Evolutionary conservation across 2,888 invertebrate species (phyloP).

Genomic region (Aplocera efformata): DNA sequence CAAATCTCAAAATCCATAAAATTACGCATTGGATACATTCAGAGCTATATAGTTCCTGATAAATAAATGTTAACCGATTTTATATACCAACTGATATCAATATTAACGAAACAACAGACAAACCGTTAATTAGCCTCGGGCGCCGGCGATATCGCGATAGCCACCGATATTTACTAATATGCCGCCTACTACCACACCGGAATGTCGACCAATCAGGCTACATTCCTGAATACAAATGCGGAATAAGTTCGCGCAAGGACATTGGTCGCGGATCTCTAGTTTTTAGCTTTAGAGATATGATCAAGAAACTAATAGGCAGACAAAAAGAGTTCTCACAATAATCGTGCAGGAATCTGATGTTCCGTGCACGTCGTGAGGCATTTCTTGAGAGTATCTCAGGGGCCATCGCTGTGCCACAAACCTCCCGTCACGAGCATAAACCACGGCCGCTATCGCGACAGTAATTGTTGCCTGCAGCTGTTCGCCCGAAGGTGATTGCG

Average conservation of each 20-base stretch:
- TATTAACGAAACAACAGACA: slow-evolving; percentile 38
- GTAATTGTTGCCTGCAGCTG: slow-evolving; percentile 74
- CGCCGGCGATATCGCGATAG: slow-evolving; percentile 57
- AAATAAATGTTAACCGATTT: background rate
- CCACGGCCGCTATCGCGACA: slow-evolving; percentile 58
- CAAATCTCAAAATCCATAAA: background rate
- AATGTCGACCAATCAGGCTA: slow-evolving; percentile 69
- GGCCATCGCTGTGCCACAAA: slow-evolving; percentile 70
- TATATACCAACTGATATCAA: slow-evolving; percentile 8
- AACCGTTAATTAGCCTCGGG: slow-evolving; percentile 51
- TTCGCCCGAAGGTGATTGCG: slow-evolving; percentile 52
- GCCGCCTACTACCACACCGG: slow-evolving; percentile 55
- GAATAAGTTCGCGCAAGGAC: slow-evolving; percentile 63
- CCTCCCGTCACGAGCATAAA: slow-evolving; percentile 74
- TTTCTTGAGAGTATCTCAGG: slow-evolving; percentile 72
- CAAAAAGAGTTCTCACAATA: slow-evolving; percentile 45
- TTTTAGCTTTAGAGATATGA: slow-evolving; percentile 21
- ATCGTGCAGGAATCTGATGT: slow-evolving; percentile 64
- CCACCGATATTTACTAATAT: slow-evolving; percentile 67
- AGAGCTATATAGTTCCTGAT: background rate
- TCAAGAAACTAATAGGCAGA: slow-evolving; percentile 25
- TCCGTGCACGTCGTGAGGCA: slow-evolving; percentile 70
- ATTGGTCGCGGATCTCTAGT: slow-evolving; percentile 39
- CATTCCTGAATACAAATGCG: slow-evolving; percentile 71
- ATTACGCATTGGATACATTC: background rate